Evolutionary conservation across 2,888 invertebrate genomes (phyloP), one percentile per base, ranked within the genome.

Genomic region (Noctua pronuba): DNA sequence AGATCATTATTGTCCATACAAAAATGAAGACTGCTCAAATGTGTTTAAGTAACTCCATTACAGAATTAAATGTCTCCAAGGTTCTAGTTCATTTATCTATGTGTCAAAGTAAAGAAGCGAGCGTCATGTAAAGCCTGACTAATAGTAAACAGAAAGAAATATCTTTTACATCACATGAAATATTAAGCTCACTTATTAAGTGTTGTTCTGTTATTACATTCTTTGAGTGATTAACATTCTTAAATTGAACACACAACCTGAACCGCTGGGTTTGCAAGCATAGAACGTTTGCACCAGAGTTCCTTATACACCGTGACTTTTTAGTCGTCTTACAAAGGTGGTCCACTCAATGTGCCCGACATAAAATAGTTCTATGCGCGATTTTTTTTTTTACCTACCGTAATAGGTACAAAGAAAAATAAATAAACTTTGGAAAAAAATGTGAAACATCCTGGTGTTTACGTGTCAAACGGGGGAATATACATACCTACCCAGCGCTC

Each of bases 51-150:
- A 28, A 67, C 52, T 77, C 60, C 52, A 55, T 77, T 75, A 73
- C 35, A 62, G 35, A 79, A 73, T 73, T 24, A 79, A 77, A 76
- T 66, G 38, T 38, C 74, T 52, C 18, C 60, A 38, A 65, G 28
- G 41, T 41, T 64, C 24, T 38, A 16, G 52, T 44, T 11, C 55
- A 65, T 73, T 69, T 68, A 66, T 75, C 35, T 73, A 24, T 35
- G 24, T 67, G 72, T 66, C 67, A 64, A 82, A 82, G 55, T 35
- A 49, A 83, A 82, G 55, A 60, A 83, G 64, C 65, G 44, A 64
- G n/a, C 18, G 21, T 58, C 52, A 68, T 68, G 31, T 38, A 21
- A 58, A 80, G 46, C 46, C 35, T 68, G 68, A 75, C 52, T 55
- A 41, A 73, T 52, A 79, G 58, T 28, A 35, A 67, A 49, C 44